A percentile compares a stretch with the other conserved stretches of the same genome.
Conservation (phyloP, 2,113 vertebrate species). For the Ramphastos sulfuratus region DNA sequence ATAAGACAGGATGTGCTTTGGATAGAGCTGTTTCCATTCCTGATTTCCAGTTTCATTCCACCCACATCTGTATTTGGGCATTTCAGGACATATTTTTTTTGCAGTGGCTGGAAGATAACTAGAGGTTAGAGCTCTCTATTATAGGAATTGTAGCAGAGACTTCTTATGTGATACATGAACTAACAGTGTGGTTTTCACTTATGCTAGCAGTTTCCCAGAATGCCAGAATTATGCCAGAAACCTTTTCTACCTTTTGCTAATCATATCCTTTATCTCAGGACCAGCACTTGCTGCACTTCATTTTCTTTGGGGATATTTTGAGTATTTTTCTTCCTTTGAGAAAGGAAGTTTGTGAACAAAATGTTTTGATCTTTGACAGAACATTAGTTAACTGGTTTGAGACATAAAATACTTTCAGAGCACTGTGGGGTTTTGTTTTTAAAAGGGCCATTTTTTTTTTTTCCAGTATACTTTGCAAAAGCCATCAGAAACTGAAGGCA, state of each 20-base stretch:
- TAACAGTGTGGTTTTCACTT: neutral
- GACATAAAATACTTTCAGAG: neutral
- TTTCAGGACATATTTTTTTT: neutral
- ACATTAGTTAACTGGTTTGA: neutral
- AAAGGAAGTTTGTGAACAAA: neutral
- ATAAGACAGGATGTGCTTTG: neutral
- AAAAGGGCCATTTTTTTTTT: neutral
- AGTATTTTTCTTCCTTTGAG: neutral
- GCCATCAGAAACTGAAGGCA: neutral
- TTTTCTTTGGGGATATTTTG: neutral
- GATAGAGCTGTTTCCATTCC: neutral
- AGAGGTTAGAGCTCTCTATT: neutral
- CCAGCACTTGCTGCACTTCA: neutral
- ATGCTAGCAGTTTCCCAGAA: neutral
- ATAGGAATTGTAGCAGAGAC: neutral
- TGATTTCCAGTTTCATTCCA: neutral
- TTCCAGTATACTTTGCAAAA: neutral
- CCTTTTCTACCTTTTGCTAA: neutral
- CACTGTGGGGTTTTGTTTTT: neutral
- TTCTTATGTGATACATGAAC: neutral
- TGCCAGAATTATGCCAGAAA: neutral
- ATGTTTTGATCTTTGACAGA: neutral
- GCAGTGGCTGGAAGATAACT: neutral
- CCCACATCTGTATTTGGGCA: fast-evolving
- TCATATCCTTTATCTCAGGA: neutral